Percentiles rank a stretch among this genome's conserved stretches.
phyloP scores from a whole-genome alignment of 2,888 invertebrate genomes.

The Drosophila ezoana region DNA sequence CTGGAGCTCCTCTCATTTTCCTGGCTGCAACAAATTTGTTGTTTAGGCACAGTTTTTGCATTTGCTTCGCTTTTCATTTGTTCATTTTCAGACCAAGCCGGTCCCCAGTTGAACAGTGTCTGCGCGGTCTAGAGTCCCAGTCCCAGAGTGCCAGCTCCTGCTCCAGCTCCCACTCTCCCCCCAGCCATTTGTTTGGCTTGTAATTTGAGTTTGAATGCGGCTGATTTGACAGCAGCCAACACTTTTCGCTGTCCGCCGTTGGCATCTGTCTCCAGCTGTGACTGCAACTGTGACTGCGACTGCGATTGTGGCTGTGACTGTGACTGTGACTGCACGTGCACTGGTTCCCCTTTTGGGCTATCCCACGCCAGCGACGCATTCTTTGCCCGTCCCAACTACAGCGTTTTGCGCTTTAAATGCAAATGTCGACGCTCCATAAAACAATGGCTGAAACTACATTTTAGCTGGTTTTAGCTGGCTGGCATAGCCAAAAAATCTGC shows the following conservation, averaged over 20 bases:
- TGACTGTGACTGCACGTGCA: constrained; percentile 63
- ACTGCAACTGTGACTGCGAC: constrained; percentile 2
- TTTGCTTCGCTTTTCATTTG: constrained; percentile 64
- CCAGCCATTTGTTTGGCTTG: constrained; percentile 65
- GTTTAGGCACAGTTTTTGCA: constrained; percentile 64
- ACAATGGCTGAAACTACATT: constrained; percentile 50
- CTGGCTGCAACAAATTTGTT: constrained; percentile 53
- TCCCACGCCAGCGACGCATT: constrained; percentile 58
- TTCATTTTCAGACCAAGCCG: constrained; percentile 16
- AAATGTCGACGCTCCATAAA: constrained; percentile 62
- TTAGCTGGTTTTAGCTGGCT: constrained; percentile 32
- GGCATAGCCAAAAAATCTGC: constrained; percentile 64
- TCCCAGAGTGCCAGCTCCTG: constrained; percentile 7
- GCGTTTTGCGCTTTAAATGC: constrained; percentile 53
- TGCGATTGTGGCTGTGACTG: constrained; percentile 17
- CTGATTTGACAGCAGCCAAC: constrained; percentile 79
- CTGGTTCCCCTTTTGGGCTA: constrained; percentile 14
- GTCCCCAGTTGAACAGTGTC: constrained; percentile 29
- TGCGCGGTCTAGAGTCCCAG: background rate
- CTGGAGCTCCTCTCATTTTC: constrained; percentile 45
- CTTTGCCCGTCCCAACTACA: constrained; percentile 7
- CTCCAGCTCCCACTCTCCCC: constrained; percentile 8
- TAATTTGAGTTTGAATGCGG: constrained; percentile 78
- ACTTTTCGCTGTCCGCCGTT: constrained; percentile 56
- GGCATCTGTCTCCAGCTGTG: constrained; percentile 70